Evolutionary conservation across 2,797 vertebrate genomes (phyloP).

Genomic region (Gymnoscopelus microlampas): DNA sequence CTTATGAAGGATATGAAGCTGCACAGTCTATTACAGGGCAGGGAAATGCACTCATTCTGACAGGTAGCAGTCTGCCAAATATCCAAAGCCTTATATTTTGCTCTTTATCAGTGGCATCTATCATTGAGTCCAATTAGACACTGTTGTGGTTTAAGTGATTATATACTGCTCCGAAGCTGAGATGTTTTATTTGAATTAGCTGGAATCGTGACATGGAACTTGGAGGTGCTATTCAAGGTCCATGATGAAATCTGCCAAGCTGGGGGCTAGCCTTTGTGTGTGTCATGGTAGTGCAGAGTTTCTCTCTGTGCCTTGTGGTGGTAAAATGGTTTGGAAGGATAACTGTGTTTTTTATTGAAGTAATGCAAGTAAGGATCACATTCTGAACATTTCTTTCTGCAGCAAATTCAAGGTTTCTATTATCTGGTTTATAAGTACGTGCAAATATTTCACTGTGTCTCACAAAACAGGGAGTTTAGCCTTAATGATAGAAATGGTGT

Average conservation of each 20-base stretch:
- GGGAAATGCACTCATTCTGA: conserved; percentile 53
- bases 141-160: conserved; percentile 22
- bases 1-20: conserved; percentile 31
- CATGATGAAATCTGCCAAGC: conserved; percentile 30
- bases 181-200: conserved; percentile 73
- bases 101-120: conserved; percentile 73
- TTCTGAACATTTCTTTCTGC: not conserved
- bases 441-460: conserved; percentile 2
- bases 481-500: too few species aligned
- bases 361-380: not conserved
- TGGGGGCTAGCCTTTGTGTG: conserved; percentile 38
- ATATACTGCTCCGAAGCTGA: conserved; percentile 51
- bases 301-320: conserved; percentile 40
- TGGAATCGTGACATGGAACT: conserved; percentile 71
- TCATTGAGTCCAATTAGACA: conserved; percentile 61
- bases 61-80: conserved; percentile 58
- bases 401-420: conserved; percentile 6
- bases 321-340: conserved; percentile 31
- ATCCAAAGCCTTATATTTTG: conserved; percentile 60
- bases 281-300: conserved; percentile 4
- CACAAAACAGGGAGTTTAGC: too few species aligned
- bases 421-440: conserved; percentile 22
- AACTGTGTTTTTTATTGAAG: conserved; percentile 46
- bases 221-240: conserved; percentile 61
- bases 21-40: conserved; percentile 59